A percentile compares a stretch with the other conserved stretches of the same genome.
These are phyloP conservation scores for Bergia sp. DNA, from an alignment of 92 coral and sea anemone genomes.

Conservation along the genomic window DNA sequence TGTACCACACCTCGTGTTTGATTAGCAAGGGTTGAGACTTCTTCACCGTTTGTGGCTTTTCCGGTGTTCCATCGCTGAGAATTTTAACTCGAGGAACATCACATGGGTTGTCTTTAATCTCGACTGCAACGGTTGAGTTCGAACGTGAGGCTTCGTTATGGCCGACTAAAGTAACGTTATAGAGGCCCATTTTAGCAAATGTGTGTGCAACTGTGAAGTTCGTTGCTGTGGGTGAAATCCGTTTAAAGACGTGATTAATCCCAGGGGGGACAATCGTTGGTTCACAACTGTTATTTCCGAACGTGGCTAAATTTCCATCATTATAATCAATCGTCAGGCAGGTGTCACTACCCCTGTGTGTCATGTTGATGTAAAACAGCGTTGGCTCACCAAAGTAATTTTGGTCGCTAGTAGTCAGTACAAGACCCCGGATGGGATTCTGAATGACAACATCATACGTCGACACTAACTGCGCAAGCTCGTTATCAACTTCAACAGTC, in stretches of 20 bases:
- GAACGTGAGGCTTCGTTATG: constrained; percentile 70
- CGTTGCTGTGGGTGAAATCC: constrained; percentile 46
- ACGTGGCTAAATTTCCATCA: constrained; percentile 56
- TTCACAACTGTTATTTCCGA: constrained; percentile 68
- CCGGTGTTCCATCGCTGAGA: constrained; percentile 63
- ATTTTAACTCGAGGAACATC: constrained; percentile 71
- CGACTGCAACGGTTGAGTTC: constrained; percentile 49
- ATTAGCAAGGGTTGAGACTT: constrained; percentile 66
- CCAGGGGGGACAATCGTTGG: constrained; percentile 47
- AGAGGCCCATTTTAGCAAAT: constrained; percentile 67
- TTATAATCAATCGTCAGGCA: constrained; percentile 67
- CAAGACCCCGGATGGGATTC: constrained; percentile 51
- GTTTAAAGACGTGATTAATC: constrained; percentile 41
- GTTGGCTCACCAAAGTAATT: constrained; percentile 77
- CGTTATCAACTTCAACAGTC: constrained; percentile 59
- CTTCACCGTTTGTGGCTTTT: constrained; percentile 64
- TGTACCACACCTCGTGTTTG: constrained; percentile 56
- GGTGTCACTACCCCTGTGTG: constrained; percentile 64
- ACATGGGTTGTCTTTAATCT: constrained; percentile 73
- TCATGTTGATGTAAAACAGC: constrained; percentile 58
- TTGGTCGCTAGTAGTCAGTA: constrained; percentile 57
- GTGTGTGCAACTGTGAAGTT: constrained; percentile 54
- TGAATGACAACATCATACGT: constrained; percentile 56
- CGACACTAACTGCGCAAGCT: constrained; percentile 57
- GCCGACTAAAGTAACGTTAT: constrained; percentile 57